These are phyloP conservation scores for Phaonia tiefii DNA, from an alignment of 2,888 invertebrate genomes.

Conservation along the genomic window DNA sequence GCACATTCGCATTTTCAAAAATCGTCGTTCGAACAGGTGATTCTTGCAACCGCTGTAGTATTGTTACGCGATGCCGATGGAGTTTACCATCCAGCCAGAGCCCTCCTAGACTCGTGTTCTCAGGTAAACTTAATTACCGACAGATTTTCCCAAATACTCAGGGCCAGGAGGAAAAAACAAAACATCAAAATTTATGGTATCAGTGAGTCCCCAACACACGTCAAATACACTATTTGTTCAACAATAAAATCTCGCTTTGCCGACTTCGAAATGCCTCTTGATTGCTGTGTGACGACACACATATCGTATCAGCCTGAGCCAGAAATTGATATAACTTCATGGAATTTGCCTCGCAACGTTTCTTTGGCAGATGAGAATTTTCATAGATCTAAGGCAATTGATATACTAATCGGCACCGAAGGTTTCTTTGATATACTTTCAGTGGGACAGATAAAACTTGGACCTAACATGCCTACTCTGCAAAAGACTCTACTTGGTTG, in stretches of 20 bases:
- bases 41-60: constrained; percentile 65
- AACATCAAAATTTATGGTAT: constrained; percentile 55
- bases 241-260: constrained; percentile 25
- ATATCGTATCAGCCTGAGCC: constrained; percentile 67
- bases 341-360: constrained; percentile 46
- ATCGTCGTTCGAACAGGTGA: constrained; percentile 9
- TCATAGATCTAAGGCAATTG: constrained; percentile 56
- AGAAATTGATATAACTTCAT: constrained; percentile 51
- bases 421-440: constrained; percentile 61
- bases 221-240: too few species aligned
- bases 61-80: constrained; percentile 48
- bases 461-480: constrained; percentile 45
- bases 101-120: constrained; percentile 56
- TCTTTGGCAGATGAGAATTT: constrained; percentile 56
- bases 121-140: constrained; percentile 59
- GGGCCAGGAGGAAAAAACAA: constrained; percentile 35
- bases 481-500: constrained; percentile 62
- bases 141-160: constrained; percentile 40
- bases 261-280: constrained; percentile 51
- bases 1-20: too few species aligned
- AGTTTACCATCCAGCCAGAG: constrained; percentile 2
- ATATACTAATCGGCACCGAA: too few species aligned
- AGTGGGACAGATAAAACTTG: constrained; percentile 59
- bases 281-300: constrained; percentile 57
- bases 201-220: constrained; percentile 15